Base-by-base conservation (phyloP, 2,797 vertebrate genomes). In the Squalus acanthias region DNA sequence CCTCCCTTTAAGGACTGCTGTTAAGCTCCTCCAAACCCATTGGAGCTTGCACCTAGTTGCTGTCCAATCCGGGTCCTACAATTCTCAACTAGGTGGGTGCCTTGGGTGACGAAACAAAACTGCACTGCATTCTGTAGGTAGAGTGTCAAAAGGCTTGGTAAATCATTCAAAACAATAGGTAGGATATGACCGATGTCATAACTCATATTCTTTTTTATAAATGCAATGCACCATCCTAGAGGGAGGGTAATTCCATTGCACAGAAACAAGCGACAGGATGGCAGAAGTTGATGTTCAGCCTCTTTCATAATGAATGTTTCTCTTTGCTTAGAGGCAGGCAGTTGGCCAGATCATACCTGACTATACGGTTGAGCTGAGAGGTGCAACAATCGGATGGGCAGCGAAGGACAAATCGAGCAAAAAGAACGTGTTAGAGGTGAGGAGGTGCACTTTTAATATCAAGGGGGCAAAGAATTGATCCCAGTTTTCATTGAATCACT, bases 371-470 rank as follows among this genome's bases (percentile, higher is more conserved):
- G 98, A 99, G 0, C 98, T 99, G 96, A 98, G 97, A 1, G 99
- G 99, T 70, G 98, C 98, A 1, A 96, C 97, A 0, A 97, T 99
- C 0, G 0, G 96, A 82, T 98, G 99, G 99, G 99, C 99, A 0
- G 0, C 97, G 96, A 99, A 98, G 96, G 99, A 99, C 96, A 99
- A 99, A 96, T 99, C 99, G 24, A 99, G 99, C 97, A 99, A 99
- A 97, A 99, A 99, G 97, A 98, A 99, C 0, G 99, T 99, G 72
- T 97, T 99, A 0, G 99, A 99, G 98, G 99, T 99, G 97, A 97
- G 98, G 15, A 0, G 0, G 7, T 3, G 33, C 26, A 26, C 39
- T 24, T 46, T 69, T 46, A 5, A 93, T 57, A 46, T 46, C 39
- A 69, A 9, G 0, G 0, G 7, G 8, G 65, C 20, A 69, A 20